phyloP scores from a whole-genome alignment of 2,797 vertebrate species.

The Erpetoichthys calabaricus region DNA sequence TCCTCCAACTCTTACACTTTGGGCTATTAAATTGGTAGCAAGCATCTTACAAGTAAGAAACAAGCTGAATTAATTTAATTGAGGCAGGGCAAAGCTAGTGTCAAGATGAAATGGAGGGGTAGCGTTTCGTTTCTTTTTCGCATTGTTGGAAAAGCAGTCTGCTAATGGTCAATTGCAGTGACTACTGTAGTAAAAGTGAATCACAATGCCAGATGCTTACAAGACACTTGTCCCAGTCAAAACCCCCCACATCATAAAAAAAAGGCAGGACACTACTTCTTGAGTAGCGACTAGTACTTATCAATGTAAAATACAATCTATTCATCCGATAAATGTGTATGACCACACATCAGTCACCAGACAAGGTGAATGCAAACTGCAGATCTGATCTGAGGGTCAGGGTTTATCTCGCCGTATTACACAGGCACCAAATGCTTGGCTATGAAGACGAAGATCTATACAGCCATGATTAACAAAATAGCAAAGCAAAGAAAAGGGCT shows the following conservation, averaged over 20 bases:
- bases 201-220: too few species aligned
- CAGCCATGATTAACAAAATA: neutral
- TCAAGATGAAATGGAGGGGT: neutral
- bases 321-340: too few species aligned
- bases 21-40: neutral
- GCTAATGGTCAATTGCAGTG: too few species aligned
- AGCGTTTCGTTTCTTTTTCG: neutral
- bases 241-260: too few species aligned
- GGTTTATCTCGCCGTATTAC: constrained; percentile 4
- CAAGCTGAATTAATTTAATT: neutral
- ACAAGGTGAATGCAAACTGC: neutral
- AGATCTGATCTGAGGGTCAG: neutral
- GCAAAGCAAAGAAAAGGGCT: neutral
- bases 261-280: too few species aligned
- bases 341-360: neutral
- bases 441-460: constrained; percentile 1
- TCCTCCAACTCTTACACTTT: neutral
- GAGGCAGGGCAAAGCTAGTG: neutral
- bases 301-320: neutral
- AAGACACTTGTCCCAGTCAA: too few species aligned
- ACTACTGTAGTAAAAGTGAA: too few species aligned
- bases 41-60: neutral
- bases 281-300: neutral
- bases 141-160: too few species aligned
- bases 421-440: neutral